Base-by-base conservation (phyloP, 2,797 vertebrate species). In the Rhincodon typus region DNA sequence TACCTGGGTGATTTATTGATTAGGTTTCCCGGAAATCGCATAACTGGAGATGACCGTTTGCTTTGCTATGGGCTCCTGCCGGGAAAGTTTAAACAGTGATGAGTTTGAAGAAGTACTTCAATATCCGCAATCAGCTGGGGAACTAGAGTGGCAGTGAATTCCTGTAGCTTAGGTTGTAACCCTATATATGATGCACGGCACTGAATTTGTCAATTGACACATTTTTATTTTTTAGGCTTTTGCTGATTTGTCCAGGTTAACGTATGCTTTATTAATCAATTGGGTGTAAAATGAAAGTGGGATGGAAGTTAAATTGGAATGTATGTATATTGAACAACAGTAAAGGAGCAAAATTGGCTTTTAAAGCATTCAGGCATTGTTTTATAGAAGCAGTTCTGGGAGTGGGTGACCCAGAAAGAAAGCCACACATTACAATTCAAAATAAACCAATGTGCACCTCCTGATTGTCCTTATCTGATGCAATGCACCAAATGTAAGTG, bases 401-500 rank as follows among this genome's bases (percentile, higher is more conserved):
- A 84, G 15, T 62, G 27, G 62, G 15, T 34, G 13, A 34, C 34
- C 87, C 87, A 66, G 87, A 90, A 90, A 90, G 30, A 70, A 46
- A 94, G 38, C 21, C 67, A 15, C 10, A 21, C 93, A 72, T 94
- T 70, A 46, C 50, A 70, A 50, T 70, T 94, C 66, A 94, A 94
- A 72, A 72, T 72, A 72, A 70, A 25, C 8, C 53, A 13, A 42
- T 27, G 93, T 23, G n/a, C 42, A 50, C 27, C 42, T 70, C 70
- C n/a, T 42, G 38, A 94, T 72, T 3, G 72, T 10, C 38, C 19
- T 50, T 42, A 94, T 72, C 21, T 70, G 93, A 69, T 94, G 42
- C 62, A 94, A 94, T 70, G 93, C 67, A 94, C 93, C 38, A 70
- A 94, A 72, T 94, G 67, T 46, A 42, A 94, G 67, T 72, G 8